Evolutionary conservation across 2,113 vertebrate genomes (phyloP).

Genomic region (Aepyceros melampus): DNA sequence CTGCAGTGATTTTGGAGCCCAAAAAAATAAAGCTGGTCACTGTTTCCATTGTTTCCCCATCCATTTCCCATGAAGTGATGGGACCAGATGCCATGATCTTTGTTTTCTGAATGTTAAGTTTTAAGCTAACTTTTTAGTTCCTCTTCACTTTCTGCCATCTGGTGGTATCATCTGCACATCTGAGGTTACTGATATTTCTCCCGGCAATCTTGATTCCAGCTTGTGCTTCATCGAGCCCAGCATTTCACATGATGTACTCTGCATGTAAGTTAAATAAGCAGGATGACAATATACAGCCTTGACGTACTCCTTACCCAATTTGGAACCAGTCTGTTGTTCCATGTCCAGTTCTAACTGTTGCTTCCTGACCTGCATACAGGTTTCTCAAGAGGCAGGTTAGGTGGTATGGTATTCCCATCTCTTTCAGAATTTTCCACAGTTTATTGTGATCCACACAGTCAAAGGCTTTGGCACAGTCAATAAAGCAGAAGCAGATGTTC

Average conservation of each 20-base stretch:
- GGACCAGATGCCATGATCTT: not conserved
- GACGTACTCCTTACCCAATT: not conserved
- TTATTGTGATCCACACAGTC: not conserved
- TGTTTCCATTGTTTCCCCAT: not conserved
- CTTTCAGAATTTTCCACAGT: not conserved
- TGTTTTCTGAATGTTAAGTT: not conserved
- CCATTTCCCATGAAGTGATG: not conserved
- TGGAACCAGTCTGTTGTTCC: not conserved
- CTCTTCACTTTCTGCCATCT: not conserved
- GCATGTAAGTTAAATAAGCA: not conserved
- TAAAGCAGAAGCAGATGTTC: not conserved
- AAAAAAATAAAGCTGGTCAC: accelerated
- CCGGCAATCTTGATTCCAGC: not conserved
- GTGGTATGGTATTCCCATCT: not conserved
- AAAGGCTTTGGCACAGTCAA: not conserved
- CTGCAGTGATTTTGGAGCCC: not conserved
- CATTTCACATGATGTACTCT: not conserved
- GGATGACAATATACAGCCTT: not conserved
- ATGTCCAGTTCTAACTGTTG: not conserved
- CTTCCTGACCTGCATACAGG: not conserved
- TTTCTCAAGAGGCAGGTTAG: not conserved
- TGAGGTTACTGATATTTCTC: not conserved
- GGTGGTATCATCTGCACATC: not conserved
- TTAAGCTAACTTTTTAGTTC: not conserved
- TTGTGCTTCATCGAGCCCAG: not conserved